A percentile compares a stretch with the other conserved stretches of the same genome.
Conservation (phyloP, 1,140 invertebrate genomes). For the Dendrolimus kikuchii region DNA sequence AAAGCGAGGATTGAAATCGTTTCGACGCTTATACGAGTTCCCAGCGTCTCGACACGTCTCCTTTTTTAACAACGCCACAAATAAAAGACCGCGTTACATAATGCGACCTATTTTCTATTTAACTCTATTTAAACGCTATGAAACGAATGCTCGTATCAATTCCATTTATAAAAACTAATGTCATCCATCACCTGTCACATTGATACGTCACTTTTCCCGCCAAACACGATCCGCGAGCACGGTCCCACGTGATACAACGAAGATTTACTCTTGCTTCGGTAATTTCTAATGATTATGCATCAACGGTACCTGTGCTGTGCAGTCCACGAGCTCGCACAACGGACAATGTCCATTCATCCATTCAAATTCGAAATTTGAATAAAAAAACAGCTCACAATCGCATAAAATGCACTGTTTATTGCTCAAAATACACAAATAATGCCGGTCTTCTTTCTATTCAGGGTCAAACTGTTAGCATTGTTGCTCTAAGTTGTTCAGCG, state of each 20-base stretch:
- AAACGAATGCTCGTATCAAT: background rate
- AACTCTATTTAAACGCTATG: background rate
- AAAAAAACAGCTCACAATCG: constrained; percentile 48
- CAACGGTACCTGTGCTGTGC: constrained; percentile 56
- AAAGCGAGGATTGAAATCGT: constrained; percentile 31
- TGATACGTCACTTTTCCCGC: constrained; percentile 44
- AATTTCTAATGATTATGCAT: constrained; percentile 65
- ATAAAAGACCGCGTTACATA: constrained; percentile 2
- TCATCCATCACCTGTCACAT: constrained; percentile 30
- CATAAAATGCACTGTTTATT: constrained; percentile 71
- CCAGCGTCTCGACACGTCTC: constrained; percentile 47
- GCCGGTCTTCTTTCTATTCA: constrained; percentile 45
- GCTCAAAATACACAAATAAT: constrained; percentile 70
- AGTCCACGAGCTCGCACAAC: constrained; percentile 62
- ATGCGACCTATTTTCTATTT: constrained; percentile 2
- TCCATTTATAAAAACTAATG: constrained; percentile 3
- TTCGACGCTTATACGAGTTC: constrained; percentile 43
- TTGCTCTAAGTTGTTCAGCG: constrained; percentile 56
- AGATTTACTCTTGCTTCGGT: constrained; percentile 43
- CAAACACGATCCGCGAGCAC: constrained; percentile 27
- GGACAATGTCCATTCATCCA: constrained; percentile 66
- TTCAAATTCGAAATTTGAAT: constrained; percentile 58
- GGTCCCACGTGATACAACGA: constrained; percentile 42
- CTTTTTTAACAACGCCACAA: background rate
- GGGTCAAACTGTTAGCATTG: constrained; percentile 62